Base-by-base conservation (phyloP, 2,797 vertebrate genomes). In the Sphenodon punctatus region DNA sequence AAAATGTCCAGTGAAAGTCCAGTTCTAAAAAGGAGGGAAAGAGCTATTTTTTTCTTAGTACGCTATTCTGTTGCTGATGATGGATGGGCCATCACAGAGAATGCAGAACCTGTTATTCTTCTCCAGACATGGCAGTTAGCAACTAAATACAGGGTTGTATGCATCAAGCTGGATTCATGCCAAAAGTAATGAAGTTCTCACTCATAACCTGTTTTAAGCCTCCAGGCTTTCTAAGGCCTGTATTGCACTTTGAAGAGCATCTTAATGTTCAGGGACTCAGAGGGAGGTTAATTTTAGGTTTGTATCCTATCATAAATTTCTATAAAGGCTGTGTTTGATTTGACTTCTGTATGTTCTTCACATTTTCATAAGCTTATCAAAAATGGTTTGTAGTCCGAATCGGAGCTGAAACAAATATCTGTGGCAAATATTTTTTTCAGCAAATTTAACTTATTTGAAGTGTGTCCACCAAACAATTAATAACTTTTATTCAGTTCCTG, bases 121-220 rank as follows among this genome's bases (percentile, higher is more conserved):
- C 66, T 65, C 75, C 75, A 79, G 70, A 51, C 0, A 1, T 70
- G 34, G 25, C 67, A 84, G 70, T 74, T 49, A 74, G 61, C 49
- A 65, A 32, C 53, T 82, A 82, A 89, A 80, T 43, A 82, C 3
- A 58, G 53, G 12, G 38, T 77, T 53, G 30, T 84, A 30, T 67
- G 58, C 76, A 55, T 53, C 61, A 82, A 75, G 13, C 30, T 80
- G 66, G 42, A 78, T 74, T 88, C 19, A 4, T 42, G 42, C 25
- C 17, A 76, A 32, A 10, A 58, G 10, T 65, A 75, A 74, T 59
- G 55, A 85, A 67, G 36, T 9, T 27, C 1, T 3, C 25, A 36
- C 49, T 76, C 88, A 76, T 71, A 88, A 69, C 23, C n/a, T 48
- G 2, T 43, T 69, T 49, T 71, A 69, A 77, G 70, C 78, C 61